Conservation (phyloP, 2,113 vertebrate genomes). For the Dicentrarchus labrax region DNA sequence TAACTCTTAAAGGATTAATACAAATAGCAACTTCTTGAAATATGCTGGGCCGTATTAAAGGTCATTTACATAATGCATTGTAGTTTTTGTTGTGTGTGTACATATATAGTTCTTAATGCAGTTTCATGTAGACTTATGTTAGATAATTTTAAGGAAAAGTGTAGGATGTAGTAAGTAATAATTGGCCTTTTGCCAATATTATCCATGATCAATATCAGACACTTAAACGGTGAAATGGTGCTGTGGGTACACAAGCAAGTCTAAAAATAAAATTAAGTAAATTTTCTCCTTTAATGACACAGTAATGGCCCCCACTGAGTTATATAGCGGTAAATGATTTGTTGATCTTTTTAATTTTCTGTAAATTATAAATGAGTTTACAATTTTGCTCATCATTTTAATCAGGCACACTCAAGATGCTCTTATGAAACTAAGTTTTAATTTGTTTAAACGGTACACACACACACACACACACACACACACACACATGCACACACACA, state of each 20-base stretch:
- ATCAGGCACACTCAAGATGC: conserved; percentile 23
- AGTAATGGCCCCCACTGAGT: neutral
- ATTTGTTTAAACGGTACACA: conserved; percentile 19
- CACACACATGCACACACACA: neutral
- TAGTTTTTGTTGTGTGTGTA: too few species aligned
- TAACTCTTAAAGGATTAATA: too few species aligned
- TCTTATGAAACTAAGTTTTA: neutral
- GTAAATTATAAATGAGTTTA: conserved; percentile 15
- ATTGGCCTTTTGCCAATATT: neutral
- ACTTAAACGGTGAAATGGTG: neutral
- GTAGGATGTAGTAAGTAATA: neutral
- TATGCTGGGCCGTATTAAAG: too few species aligned
- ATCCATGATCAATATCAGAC: neutral
- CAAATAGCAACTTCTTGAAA: too few species aligned
- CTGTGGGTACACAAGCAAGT: neutral
- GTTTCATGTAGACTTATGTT: too few species aligned
- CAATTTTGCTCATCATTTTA: conserved; percentile 18
- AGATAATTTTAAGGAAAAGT: too few species aligned
- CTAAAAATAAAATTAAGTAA: neutral
- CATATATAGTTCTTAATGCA: too few species aligned
- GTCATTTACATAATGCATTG: too few species aligned
- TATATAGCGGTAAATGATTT: conserved; percentile 2
- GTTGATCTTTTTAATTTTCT: conserved; percentile 36
- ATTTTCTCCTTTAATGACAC: neutral
- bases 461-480: neutral